phyloP scores from a whole-genome alignment of 2,888 invertebrate species.

The Patella ulyssiponensis region DNA sequence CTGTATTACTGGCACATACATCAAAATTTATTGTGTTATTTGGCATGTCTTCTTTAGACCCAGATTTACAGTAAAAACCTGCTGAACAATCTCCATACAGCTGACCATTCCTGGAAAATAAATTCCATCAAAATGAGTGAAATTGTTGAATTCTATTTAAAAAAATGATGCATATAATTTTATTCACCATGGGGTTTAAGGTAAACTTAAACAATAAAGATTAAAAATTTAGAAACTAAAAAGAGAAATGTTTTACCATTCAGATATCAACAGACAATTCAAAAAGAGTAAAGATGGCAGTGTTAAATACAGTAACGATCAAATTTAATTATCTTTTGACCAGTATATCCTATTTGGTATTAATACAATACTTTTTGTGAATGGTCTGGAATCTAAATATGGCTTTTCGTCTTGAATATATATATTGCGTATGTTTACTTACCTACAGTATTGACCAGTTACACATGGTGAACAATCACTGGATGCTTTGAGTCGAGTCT shows the following conservation, averaged over 20 bases:
- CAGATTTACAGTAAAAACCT: constrained; percentile 67
- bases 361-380: too few relatives aligned
- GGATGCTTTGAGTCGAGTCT: constrained; percentile 51
- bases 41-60: constrained; percentile 60
- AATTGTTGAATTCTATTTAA: not conserved
- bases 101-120: constrained; percentile 59
- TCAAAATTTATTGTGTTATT: constrained; percentile 46
- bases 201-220: not conserved
- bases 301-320: not conserved
- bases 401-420: too few relatives aligned
- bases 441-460: constrained; percentile 66
- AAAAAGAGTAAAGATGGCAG: not conserved
- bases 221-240: not conserved
- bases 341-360: too few relatives aligned
- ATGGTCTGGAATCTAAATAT: too few relatives aligned
- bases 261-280: not conserved
- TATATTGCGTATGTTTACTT: not conserved
- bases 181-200: not conserved
- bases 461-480: constrained; percentile 65
- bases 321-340: not conserved
- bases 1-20: constrained; percentile 45
- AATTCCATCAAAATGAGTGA: not conserved
- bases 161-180: not conserved
- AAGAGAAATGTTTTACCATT: not conserved
- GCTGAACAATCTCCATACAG: constrained; percentile 61